Evolutionary conservation across 2,113 vertebrate genomes (phyloP), one percentile per base, ranked within the genome.

Genomic region (Dicerorhinus sumatrensis): DNA sequence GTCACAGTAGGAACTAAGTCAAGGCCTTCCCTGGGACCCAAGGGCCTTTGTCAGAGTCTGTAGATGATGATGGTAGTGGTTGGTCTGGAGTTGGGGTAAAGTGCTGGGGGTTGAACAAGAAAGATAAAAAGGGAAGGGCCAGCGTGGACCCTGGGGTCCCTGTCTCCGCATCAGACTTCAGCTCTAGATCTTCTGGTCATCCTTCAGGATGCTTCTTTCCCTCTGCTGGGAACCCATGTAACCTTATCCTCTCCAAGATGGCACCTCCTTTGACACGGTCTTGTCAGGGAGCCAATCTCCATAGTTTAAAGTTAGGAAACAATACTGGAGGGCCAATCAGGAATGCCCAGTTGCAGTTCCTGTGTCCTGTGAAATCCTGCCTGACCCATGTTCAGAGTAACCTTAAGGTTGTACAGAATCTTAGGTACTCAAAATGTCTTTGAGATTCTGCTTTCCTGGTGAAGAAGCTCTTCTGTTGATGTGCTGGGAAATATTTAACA

Each of bases 101-200:
- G 56, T 21, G 20, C 27, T 31, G 51, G 60, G 54, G 84, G 36
- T 3, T 60, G n/a, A 77, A 29, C 42, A 51, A 63, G 36, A 83
- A 88, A 60, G 6, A 72, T 8, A 85, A 5, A 60, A 56, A 13
- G 36, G 27, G 46, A 56, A 73, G 77, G 58, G 65, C 63, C 62
- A 69, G 16, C 0, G 3, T 9, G 60, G 31, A 0, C 27, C 5
- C 6, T 1, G 3, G 48, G 6, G 60, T 11, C 16, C 21, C 27
- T 9, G 4, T 63, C 31, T 29, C 17, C 63, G 80, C 23, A 4
- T 25, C 17, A 21, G 23, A 13, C 62, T 56, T 48, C 6, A 0
- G 82, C 39, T 60, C 46, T 58, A 1, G 11, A 31, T 25, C 39
- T 67, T 31, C 54, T 33, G 36, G 39, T 8, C 3, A 0, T 67